Evolutionary conservation across 2,888 invertebrate genomes (phyloP), one percentile per base, ranked within the genome.

Genomic region (Sinopyrophorus schimmeli): DNA sequence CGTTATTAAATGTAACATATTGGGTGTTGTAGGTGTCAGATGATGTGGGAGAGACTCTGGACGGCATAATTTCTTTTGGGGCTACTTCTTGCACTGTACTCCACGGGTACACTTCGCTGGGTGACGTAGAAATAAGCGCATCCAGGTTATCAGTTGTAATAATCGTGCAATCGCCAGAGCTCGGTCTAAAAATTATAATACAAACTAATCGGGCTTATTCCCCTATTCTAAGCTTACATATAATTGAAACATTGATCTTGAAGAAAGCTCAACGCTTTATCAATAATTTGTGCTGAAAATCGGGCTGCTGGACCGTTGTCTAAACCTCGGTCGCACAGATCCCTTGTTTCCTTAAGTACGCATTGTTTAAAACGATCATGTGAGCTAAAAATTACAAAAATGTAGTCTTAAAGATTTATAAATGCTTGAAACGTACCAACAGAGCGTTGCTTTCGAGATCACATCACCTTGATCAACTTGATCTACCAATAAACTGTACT

Each of bases 311-410:
- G 73, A 2, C 77, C 77, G 30, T 74, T 70, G 5, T 69, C 59
- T 10, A 69, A 61, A 18, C 76, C 76, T 9, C 71, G 66, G 54
- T 80, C 80, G 61, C 81, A 81, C 17, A 75, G 59, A 52, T 74
- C 66, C 43, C 74, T 68, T 1, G 80, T 79, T 65, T 80, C 79
- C 21, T 70, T 65, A 38, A 78, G 68, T 1, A 81, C 78, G 61
- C 82, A 82, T 51, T 79, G 76, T 28, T 80, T 77, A 60, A 81
- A 80, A 58, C 78, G 72, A 55, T 79, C 77, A 61, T 81, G 80
- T 0, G 79, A 78, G 61, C 82, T 82, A 18, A 17, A 41, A 37
- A 16, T 15, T 12, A 14, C 3, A 3, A 1, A 27, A 38, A 20
- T 10, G 9, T 11, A 28, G 21, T 15, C n/a, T n/a, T n/a, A 32